phyloP scores from a whole-genome alignment of 2,797 vertebrate species.

The Chloroceryle amazona region DNA sequence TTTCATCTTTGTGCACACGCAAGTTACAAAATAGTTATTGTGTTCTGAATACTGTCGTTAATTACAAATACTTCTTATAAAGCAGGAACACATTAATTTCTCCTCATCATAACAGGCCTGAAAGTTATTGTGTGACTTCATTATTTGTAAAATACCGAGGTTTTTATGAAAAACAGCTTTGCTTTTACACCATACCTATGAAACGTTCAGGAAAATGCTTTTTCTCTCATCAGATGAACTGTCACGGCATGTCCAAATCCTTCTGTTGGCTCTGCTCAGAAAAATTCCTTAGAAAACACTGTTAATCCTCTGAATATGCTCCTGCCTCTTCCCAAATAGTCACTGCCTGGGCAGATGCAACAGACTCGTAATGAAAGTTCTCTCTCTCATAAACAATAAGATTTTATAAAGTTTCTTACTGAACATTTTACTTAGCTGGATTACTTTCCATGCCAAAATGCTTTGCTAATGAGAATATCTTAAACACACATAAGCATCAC shows the following conservation, averaged over 20 bases:
- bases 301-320: not conserved
- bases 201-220: not conserved
- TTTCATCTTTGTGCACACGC: not conserved
- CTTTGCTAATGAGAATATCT: not conserved
- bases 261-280: not conserved
- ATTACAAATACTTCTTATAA: not conserved
- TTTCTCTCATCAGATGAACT: not conserved
- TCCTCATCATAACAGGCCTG: not conserved
- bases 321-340: not conserved
- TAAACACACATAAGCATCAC: not conserved
- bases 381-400: not conserved
- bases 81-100: not conserved
- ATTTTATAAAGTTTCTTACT: not conserved
- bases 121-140: not conserved
- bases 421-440: not conserved
- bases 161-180: not conserved
- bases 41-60: not conserved
- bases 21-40: not conserved
- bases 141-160: not conserved
- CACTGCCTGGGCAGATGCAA: not conserved
- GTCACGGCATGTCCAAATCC: not conserved
- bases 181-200: not conserved
- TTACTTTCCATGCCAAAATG: not conserved
- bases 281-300: not conserved
- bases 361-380: not conserved